Evolutionary conservation across 2,888 invertebrate genomes (phyloP).

Genomic region (Leptogaster cylindrica): DNA sequence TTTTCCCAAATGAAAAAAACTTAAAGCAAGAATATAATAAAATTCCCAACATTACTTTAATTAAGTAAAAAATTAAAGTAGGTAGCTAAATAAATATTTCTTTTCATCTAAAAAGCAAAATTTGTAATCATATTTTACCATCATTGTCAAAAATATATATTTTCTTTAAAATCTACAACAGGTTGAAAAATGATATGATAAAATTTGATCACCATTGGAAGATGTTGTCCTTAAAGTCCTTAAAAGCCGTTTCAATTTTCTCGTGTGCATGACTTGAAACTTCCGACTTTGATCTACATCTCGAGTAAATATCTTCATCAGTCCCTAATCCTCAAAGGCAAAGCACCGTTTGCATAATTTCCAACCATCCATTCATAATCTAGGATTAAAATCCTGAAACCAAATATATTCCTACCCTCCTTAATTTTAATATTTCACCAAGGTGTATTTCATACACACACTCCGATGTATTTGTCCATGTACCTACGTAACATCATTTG

Average conservation of each 20-base stretch:
- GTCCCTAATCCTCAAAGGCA: constrained; percentile 33
- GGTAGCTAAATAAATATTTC: too few species aligned
- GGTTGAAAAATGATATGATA: neutral
- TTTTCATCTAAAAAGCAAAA: too few species aligned
- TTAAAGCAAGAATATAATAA: too few species aligned
- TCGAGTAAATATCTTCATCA: constrained; percentile 34
- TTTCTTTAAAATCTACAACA: too few species aligned
- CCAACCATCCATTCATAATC: constrained; percentile 41
- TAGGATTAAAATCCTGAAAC: constrained; percentile 33
- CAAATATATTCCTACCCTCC: constrained; percentile 28
- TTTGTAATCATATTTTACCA: too few species aligned
- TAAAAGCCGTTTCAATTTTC: constrained; percentile 27
- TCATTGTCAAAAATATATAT: too few species aligned
- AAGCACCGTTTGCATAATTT: constrained; percentile 38
- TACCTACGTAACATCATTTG: neutral
- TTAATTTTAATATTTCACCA: constrained; percentile 33
- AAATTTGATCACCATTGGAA: constrained; percentile 9
- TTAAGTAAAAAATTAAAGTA: too few species aligned
- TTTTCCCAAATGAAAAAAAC: too few species aligned
- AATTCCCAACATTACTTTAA: too few species aligned
- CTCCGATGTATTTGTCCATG: neutral
- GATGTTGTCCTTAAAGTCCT: neutral
- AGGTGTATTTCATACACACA: constrained; percentile 11
- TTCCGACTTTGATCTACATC: constrained; percentile 40
- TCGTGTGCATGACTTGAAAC: constrained; percentile 6